Conservation (phyloP, 2,797 vertebrate genomes). For the Falco cherrug region DNA sequence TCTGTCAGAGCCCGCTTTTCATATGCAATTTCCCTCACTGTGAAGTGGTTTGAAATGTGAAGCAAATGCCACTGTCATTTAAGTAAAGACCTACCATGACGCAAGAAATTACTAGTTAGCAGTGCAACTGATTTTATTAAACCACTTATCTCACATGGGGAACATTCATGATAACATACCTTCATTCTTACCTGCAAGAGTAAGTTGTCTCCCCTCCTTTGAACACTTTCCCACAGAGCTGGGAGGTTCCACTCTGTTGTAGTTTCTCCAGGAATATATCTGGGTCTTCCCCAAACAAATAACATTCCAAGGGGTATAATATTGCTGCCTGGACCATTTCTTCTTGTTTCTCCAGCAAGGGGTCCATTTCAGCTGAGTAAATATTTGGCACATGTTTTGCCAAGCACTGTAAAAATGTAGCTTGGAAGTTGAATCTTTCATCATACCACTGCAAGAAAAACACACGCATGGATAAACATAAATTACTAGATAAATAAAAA, state of each 20-base stretch:
- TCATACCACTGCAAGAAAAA: slow-evolving; percentile 85
- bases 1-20: background rate
- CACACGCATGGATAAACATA: background rate
- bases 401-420: slow-evolving; percentile 84
- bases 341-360: slow-evolving; percentile 86
- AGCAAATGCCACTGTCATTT: background rate
- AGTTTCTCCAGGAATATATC: slow-evolving; percentile 88
- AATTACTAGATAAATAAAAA: background rate
- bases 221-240: slow-evolving; percentile 96
- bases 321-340: slow-evolving; percentile 81
- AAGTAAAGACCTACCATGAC: background rate
- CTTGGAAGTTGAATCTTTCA: slow-evolving; percentile 82
- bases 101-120: background rate
- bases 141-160: background rate
- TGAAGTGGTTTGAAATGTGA: background rate
- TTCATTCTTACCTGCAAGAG: slow-evolving; percentile 91
- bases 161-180: background rate
- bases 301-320: slow-evolving; percentile 89
- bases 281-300: slow-evolving; percentile 92
- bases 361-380: slow-evolving; percentile 85
- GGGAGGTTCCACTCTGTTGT: slow-evolving; percentile 85
- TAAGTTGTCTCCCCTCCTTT: slow-evolving; percentile 98
- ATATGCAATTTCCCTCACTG: background rate
- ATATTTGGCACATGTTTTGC: slow-evolving; percentile 89
- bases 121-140: background rate